These are phyloP conservation scores for Sebastes baramenuke DNA, from an alignment of 2,797 vertebrate species.

Conservation along the genomic window DNA sequence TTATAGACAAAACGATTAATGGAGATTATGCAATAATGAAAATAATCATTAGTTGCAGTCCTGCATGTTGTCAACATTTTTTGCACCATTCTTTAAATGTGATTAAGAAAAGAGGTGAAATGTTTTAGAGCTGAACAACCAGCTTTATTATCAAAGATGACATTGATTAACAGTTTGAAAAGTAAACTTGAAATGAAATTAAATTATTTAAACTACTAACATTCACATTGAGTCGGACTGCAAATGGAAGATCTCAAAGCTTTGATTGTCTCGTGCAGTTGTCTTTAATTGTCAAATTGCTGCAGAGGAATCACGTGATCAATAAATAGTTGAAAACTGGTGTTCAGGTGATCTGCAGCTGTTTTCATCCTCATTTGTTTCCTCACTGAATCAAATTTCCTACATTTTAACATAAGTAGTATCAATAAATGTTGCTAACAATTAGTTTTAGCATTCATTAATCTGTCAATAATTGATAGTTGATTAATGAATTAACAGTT, in stretches of 20 bases:
- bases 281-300: not conserved
- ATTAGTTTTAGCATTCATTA: not conserved
- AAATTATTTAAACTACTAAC: not conserved
- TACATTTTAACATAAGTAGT: not conserved
- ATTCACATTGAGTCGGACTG: too few species aligned
- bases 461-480: not conserved
- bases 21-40: too few species aligned
- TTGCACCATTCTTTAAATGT: too few species aligned
- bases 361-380: not conserved
- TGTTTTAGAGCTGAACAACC: too few species aligned
- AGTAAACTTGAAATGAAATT: too few species aligned
- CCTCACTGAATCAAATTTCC: not conserved
- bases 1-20: too few species aligned
- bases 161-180: too few species aligned
- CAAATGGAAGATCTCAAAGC: not conserved
- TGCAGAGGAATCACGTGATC: not conserved
- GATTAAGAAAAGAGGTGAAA: too few species aligned
- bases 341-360: not conserved
- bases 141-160: too few species aligned
- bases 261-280: not conserved
- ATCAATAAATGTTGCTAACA: not conserved
- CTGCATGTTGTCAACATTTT: too few species aligned
- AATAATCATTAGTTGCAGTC: too few species aligned
- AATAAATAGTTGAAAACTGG: not conserved
- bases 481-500: not conserved